Percentiles rank a stretch among this genome's conserved stretches.
These are phyloP conservation scores for Phylloscopus trochilus DNA, from an alignment of 2,113 vertebrate species.

Conservation along the genomic window DNA sequence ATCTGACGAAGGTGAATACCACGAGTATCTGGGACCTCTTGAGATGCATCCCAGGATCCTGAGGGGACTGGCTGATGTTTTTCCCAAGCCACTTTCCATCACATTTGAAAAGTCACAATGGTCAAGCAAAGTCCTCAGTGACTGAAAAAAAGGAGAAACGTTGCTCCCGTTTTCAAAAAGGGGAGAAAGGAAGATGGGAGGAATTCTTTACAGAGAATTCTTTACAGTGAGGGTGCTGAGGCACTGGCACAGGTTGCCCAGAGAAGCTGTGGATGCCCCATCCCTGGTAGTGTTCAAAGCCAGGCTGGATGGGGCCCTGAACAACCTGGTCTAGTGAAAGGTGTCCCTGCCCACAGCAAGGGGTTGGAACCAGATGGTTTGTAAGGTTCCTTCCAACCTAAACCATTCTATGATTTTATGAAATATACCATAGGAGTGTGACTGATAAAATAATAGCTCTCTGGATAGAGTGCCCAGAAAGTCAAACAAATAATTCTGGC, in stretches of 20 bases:
- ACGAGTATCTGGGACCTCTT: neutral
- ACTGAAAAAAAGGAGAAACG: neutral
- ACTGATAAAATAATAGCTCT: neutral
- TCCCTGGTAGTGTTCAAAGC: neutral
- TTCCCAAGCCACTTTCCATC: neutral
- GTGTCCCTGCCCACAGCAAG: neutral
- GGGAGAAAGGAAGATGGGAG: neutral
- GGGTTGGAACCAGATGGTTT: neutral
- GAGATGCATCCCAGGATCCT: neutral
- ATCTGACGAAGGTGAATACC: neutral
- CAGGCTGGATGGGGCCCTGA: neutral
- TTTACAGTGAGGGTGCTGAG: neutral
- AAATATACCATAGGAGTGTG: neutral
- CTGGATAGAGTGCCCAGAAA: neutral
- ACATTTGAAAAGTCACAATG: neutral
- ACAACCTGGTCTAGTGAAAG: fast-evolving
- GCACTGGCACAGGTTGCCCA: neutral
- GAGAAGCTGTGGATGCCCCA: neutral
- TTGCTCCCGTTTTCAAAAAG: neutral
- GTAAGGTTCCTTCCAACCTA: neutral
- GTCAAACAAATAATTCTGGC: neutral
- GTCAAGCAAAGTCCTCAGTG: fast-evolving
- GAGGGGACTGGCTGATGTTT: neutral
- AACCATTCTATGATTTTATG: neutral
- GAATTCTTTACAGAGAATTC: neutral